Evolutionary conservation across 2,888 invertebrate species (phyloP).

Genomic region (Sesia bembeciformis): DNA sequence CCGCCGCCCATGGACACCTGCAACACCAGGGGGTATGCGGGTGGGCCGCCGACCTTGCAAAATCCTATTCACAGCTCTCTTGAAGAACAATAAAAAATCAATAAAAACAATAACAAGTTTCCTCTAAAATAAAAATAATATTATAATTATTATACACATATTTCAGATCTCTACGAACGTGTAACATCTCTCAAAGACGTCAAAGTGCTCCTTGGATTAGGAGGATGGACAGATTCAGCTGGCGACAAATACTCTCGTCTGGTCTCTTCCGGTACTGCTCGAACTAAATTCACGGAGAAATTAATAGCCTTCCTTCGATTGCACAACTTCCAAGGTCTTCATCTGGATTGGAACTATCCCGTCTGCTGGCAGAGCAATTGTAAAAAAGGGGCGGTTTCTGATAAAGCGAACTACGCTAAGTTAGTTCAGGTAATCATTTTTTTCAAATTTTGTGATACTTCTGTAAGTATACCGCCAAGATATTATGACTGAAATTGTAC

Average conservation of each 20-base stretch:
- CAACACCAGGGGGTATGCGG: too few relatives aligned
- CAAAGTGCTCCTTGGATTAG: slow-evolving; percentile 85
- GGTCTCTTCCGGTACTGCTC: slow-evolving; percentile 78
- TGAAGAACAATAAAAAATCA: too few relatives aligned
- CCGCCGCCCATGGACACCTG: too few relatives aligned
- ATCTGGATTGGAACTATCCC: slow-evolving; percentile 96
- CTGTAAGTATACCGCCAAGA: not conserved
- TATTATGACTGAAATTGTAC: not conserved
- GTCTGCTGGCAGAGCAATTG: slow-evolving; percentile 95
- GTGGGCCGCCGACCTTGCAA: too few relatives aligned
- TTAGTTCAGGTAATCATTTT: slow-evolving; percentile 75
- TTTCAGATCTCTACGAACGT: slow-evolving; percentile 85
- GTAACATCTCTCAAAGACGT: slow-evolving; percentile 79
- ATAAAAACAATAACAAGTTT: too few relatives aligned
- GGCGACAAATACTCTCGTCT: slow-evolving; percentile 90
- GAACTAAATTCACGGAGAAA: slow-evolving; percentile 81
- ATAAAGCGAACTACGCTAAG: slow-evolving; percentile 85
- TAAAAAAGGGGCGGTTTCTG: slow-evolving; percentile 84
- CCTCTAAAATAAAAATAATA: too few relatives aligned
- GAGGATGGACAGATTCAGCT: slow-evolving; percentile 96
- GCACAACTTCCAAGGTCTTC: slow-evolving; percentile 89
- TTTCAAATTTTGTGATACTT: not conserved
- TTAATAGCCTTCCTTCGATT: slow-evolving; percentile 81
- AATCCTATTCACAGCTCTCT: too few relatives aligned
- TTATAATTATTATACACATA: too few relatives aligned